Percentiles rank a stretch among this genome's conserved stretches.
These are phyloP conservation scores for Heliconius sara DNA, from an alignment of 2,888 invertebrate species.

Conservation along the genomic window DNA sequence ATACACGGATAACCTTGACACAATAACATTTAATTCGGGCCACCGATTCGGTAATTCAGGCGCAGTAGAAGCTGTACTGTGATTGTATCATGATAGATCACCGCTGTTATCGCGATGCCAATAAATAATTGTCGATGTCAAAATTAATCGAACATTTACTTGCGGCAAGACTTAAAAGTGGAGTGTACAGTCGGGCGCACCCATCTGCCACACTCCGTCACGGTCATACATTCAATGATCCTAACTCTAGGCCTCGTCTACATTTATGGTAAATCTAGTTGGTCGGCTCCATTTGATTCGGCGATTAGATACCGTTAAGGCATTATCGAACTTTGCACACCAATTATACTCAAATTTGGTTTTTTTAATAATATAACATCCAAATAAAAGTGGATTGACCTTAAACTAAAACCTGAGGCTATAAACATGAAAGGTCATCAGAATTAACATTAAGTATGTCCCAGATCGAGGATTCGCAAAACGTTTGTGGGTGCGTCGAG, in stretches of 20 bases:
- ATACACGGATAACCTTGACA: constrained; percentile 69
- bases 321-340: constrained; percentile 55
- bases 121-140: constrained; percentile 43
- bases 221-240: constrained; percentile 39
- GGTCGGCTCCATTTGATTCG: constrained; percentile 39
- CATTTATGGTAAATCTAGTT: constrained; percentile 41
- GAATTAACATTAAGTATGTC: constrained; percentile 75
- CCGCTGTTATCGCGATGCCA: constrained; percentile 42
- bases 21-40: constrained; percentile 76
- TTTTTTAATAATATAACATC: constrained; percentile 60
- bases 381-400: constrained; percentile 67
- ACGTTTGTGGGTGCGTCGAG: constrained; percentile 58
- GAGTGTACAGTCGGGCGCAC: constrained; percentile 7
- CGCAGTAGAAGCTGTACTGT: constrained; percentile 62
- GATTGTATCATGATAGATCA: constrained; percentile 67
- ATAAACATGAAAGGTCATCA: constrained; percentile 75
- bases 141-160: constrained; percentile 44
- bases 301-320: constrained; percentile 44
- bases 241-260: constrained; percentile 42
- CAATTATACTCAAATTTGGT: constrained; percentile 65
- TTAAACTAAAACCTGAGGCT: constrained; percentile 74
- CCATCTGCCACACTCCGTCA: constrained; percentile 33
- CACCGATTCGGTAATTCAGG: constrained; percentile 71
- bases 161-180: constrained; percentile 21
- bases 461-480: constrained; percentile 73